Evolutionary conservation across 2,888 invertebrate species (phyloP).

Genomic region (Drosophila conformis): DNA sequence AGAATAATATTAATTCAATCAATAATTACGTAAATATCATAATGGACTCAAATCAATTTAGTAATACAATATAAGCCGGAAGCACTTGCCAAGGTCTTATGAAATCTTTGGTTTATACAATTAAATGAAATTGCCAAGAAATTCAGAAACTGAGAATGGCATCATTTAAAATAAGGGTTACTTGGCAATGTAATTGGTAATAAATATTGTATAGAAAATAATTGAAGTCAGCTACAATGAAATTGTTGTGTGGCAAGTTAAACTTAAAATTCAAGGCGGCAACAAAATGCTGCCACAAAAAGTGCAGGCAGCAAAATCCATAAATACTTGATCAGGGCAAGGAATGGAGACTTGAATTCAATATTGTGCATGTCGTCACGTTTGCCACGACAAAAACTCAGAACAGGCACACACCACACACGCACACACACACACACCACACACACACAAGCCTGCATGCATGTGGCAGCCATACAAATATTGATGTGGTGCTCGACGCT

Average conservation of each 20-base stretch:
- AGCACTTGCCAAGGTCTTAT: neutral
- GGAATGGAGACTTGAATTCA: conserved; percentile 39
- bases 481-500: conserved; percentile 43
- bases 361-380: conserved; percentile 47
- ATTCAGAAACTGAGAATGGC: neutral
- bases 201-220: neutral
- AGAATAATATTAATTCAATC: neutral
- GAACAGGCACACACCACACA: conserved; percentile 6
- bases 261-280: conserved; percentile 9
- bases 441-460: conserved; percentile 1
- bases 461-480: conserved; percentile 52
- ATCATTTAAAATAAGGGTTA: neutral
- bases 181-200: neutral
- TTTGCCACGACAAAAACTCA: conserved; percentile 15
- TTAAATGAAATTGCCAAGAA: neutral
- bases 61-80: neutral
- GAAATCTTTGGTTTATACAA: neutral
- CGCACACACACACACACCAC: neutral
- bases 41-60: neutral
- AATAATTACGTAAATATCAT: neutral
- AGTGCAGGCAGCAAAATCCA: conserved; percentile 18
- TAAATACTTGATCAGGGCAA: conserved; percentile 17
- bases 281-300: conserved; percentile 20
- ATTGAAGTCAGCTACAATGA: neutral
- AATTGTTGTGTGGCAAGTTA: neutral